phyloP scores from a whole-genome alignment of 2,113 vertebrate genomes.

The Hypanus sabinus region DNA sequence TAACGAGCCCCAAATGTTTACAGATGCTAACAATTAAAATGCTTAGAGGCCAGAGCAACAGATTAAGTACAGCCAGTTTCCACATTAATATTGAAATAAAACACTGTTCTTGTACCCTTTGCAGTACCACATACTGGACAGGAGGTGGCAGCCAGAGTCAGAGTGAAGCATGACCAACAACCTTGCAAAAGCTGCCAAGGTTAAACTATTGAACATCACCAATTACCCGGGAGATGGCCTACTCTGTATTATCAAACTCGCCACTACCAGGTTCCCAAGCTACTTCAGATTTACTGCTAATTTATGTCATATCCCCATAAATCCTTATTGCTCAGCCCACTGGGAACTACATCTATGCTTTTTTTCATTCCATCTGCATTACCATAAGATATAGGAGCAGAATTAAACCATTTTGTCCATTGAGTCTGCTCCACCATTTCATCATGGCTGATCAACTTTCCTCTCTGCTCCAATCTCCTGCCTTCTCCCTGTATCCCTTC shows the following conservation, averaged over 20 bases:
- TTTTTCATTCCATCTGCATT: neutral
- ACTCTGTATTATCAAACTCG: neutral
- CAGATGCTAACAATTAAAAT: neutral
- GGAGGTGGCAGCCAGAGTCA: neutral
- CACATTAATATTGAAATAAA: conserved; percentile 2
- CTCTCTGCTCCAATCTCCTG: too few species aligned
- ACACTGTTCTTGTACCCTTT: neutral
- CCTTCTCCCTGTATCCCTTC: too few species aligned
- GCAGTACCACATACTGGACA: neutral
- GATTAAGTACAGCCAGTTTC: too few species aligned
- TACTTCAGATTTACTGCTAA: neutral
- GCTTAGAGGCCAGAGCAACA: neutral
- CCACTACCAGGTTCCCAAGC: neutral
- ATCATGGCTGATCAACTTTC: too few species aligned
- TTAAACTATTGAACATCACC: neutral
- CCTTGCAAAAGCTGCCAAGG: neutral
- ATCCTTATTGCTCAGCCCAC: neutral
- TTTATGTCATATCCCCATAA: neutral
- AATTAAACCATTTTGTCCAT: too few species aligned
- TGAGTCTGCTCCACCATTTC: too few species aligned
- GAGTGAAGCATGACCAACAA: neutral
- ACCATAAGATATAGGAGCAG: too few species aligned
- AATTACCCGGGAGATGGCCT: neutral
- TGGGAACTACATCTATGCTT: neutral
- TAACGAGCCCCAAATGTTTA: neutral